These are phyloP conservation scores for Macrobrachium rosenbergii DNA, from an alignment of 1,140 invertebrate species.

Conservation along the genomic window DNA sequence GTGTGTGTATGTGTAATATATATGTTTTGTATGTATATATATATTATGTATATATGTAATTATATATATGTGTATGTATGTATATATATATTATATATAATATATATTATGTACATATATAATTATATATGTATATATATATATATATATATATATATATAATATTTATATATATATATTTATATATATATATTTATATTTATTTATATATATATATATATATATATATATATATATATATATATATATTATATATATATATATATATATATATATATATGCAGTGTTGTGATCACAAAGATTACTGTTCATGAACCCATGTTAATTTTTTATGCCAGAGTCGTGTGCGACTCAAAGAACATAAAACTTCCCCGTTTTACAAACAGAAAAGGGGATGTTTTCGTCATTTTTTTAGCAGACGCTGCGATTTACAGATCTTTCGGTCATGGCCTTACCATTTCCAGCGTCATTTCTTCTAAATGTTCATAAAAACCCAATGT, in stretches of 20 bases:
- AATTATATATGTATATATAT: too few species aligned
- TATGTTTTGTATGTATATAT: slow-evolving; percentile 39
- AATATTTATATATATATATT: slow-evolving; percentile 15
- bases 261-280: not conserved
- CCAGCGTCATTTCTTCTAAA: too few species aligned
- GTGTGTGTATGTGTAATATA: slow-evolving; percentile 27
- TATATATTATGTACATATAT: too few species aligned
- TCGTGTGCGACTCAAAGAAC: not conserved
- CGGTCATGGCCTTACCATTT: too few species aligned
- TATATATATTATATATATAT: not conserved
- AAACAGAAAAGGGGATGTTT: too few species aligned
- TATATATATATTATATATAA: slow-evolving; percentile 6
- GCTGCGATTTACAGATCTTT: too few species aligned
- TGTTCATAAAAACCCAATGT: too few species aligned
- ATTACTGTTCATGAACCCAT: not conserved
- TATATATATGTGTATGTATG: slow-evolving; percentile 17
- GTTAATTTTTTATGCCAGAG: too few species aligned
- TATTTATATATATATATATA: too few species aligned
- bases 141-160: not conserved
- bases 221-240: slow-evolving; percentile 33
- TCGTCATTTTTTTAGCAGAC: too few species aligned
- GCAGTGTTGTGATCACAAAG: not conserved
- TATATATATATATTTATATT: too few species aligned
- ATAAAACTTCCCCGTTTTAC: not conserved
- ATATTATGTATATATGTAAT: slow-evolving; percentile 30